phyloP scores from a whole-genome alignment of 2,797 vertebrate species.

The Tenualosa thibaudeaui region DNA sequence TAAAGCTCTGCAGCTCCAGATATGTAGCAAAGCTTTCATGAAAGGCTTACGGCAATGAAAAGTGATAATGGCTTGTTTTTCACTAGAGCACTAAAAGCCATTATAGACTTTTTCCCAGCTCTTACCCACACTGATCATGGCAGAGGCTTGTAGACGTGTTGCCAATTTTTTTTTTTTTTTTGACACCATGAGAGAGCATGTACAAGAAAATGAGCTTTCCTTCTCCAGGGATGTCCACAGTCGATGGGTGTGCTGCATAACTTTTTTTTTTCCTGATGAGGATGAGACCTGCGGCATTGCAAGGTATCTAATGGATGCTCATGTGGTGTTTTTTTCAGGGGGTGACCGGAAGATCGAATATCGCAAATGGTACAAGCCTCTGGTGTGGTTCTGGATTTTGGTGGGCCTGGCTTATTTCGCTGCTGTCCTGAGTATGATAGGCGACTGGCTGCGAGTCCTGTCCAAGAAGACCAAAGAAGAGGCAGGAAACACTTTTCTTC shows the following conservation, averaged over 20 bases:
- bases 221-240: neutral
- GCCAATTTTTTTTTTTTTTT: neutral
- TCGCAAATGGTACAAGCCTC: slow-evolving; percentile 90
- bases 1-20: no score
- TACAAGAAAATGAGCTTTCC: slow-evolving; percentile 22
- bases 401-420: slow-evolving; percentile 95
- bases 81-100: neutral
- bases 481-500: slow-evolving; percentile 68
- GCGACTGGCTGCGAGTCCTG: slow-evolving; percentile 91
- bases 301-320: no score
- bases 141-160: neutral
- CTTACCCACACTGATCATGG: neutral
- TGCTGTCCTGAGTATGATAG: slow-evolving; percentile 95
- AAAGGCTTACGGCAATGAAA: neutral
- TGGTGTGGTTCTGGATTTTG: slow-evolving; percentile 97
- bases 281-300: neutral
- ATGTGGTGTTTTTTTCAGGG: slow-evolving; percentile 65
- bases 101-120: neutral
- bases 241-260: no score
- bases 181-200: neutral
- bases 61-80: neutral
- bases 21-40: neutral
- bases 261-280: neutral
- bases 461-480: slow-evolving; percentile 97
- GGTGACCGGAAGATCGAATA: slow-evolving; percentile 87